These are phyloP conservation scores for Chaenogobius annularis DNA, from an alignment of 2,113 vertebrate species.

Conservation along the genomic window DNA sequence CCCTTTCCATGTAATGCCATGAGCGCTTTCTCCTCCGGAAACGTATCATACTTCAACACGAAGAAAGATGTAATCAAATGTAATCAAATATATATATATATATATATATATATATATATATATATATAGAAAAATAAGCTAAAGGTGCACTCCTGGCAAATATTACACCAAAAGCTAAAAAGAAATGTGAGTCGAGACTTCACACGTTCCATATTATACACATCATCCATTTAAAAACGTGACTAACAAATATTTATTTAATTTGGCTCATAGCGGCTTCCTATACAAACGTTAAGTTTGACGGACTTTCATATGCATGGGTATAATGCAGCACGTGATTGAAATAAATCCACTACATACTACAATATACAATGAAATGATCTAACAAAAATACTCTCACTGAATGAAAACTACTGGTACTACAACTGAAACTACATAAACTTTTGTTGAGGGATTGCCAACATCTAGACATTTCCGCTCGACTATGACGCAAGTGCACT, in stretches of 20 bases:
- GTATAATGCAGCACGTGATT: too few species aligned
- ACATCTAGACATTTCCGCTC: conserved; percentile 55
- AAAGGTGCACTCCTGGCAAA: neutral
- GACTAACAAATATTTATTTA: neutral
- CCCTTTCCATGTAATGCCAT: conserved; percentile 30
- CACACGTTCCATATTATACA: neutral
- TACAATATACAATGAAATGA: neutral
- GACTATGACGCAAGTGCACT: conserved; percentile 67
- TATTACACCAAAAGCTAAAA: neutral
- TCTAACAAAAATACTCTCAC: neutral
- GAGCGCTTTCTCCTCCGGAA: conserved; percentile 38
- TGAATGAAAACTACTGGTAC: neutral
- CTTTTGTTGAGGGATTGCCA: conserved; percentile 48
- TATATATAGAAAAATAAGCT: neutral
- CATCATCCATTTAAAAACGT: neutral
- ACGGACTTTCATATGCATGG: too few species aligned
- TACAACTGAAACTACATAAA: conserved; percentile 7
- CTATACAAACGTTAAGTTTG: neutral
- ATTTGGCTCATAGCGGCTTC: neutral
- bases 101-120: too few species aligned
- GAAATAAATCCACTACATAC: neutral
- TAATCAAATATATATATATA: too few species aligned
- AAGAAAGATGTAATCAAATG: conserved; percentile 28
- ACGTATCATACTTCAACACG: conserved; percentile 10
- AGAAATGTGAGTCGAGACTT: neutral